Evolutionary conservation across 1,140 invertebrate genomes (phyloP).

Genomic region (Drosophila suzukii): DNA sequence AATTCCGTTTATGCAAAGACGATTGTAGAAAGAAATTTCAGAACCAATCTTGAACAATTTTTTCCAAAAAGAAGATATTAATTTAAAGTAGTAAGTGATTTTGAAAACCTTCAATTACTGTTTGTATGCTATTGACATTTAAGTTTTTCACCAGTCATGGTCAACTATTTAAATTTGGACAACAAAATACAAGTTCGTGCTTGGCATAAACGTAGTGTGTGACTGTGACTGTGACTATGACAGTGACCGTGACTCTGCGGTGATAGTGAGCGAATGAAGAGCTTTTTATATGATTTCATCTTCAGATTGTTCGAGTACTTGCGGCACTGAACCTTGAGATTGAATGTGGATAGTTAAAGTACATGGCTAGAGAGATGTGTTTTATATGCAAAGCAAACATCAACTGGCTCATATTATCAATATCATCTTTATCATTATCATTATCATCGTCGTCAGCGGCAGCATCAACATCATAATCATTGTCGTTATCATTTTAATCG

Average conservation of each 20-base stretch:
- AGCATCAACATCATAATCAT: conserved; percentile 14
- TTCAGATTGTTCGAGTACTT: conserved; percentile 38
- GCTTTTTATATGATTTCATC: conserved; percentile 49
- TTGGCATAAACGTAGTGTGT: conserved; percentile 15
- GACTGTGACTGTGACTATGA: conserved; percentile 43
- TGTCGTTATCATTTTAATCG: conserved; percentile 5
- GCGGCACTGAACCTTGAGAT: conserved; percentile 27
- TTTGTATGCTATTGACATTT: background rate
- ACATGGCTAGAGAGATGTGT: conserved; percentile 30
- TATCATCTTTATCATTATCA: conserved; percentile 10
- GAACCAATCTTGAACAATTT: no score
- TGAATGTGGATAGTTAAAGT: conserved; percentile 41
- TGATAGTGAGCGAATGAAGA: conserved; percentile 45
- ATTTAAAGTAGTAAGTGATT: no score
- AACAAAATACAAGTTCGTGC: background rate
- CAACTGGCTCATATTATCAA: conserved; percentile 19
- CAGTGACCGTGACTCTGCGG: conserved; percentile 33
- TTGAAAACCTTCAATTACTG: background rate
- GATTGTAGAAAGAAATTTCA: no score
- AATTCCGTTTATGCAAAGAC: conserved; percentile 15
- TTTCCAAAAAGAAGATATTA: no score
- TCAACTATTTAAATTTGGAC: background rate
- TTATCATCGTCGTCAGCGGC: conserved; percentile 1
- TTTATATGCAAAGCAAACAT: conserved; percentile 44
- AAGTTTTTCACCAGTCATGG: background rate